These are phyloP conservation scores for Laticauda laticaudata DNA, from an alignment of 2,113 vertebrate species.

Conservation along the genomic window DNA sequence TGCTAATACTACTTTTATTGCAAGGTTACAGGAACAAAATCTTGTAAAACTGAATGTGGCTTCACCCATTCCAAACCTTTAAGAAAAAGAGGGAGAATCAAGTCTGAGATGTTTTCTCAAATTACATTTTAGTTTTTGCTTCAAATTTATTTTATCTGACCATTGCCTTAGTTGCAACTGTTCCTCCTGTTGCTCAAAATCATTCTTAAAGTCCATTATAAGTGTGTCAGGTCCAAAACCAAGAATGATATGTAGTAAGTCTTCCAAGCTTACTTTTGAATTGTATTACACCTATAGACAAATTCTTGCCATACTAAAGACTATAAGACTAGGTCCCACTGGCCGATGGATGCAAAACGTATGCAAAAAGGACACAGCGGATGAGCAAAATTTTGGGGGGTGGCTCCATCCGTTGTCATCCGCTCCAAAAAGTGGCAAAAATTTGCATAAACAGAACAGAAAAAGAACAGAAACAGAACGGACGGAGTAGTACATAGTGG, in stretches of 20 bases:
- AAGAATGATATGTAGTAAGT: not conserved
- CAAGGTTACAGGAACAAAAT: not conserved
- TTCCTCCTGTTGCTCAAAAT: not conserved
- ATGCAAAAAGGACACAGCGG: too few relatives aligned
- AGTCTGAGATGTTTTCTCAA: not conserved
- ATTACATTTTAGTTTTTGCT: not conserved
- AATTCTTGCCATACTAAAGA: not conserved
- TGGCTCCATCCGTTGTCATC: too few relatives aligned
- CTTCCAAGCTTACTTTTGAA: not conserved
- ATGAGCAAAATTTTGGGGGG: too few relatives aligned
- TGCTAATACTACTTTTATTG: not conserved
- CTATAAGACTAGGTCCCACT: not conserved
- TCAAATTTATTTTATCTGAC: not conserved
- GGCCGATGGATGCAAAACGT: too few relatives aligned
- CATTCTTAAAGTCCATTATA: not conserved
- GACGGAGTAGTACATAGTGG: too few relatives aligned
- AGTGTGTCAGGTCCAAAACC: not conserved
- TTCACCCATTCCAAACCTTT: not conserved
- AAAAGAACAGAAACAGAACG: too few relatives aligned
- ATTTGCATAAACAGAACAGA: too few relatives aligned
- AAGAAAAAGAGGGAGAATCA: not conserved
- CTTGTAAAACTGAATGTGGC: not conserved
- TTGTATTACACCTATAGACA: not conserved
- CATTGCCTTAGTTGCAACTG: not conserved
- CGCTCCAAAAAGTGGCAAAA: too few relatives aligned